Conservation (phyloP, 1,140 invertebrate genomes). For the Cotesia typhae region DNA sequence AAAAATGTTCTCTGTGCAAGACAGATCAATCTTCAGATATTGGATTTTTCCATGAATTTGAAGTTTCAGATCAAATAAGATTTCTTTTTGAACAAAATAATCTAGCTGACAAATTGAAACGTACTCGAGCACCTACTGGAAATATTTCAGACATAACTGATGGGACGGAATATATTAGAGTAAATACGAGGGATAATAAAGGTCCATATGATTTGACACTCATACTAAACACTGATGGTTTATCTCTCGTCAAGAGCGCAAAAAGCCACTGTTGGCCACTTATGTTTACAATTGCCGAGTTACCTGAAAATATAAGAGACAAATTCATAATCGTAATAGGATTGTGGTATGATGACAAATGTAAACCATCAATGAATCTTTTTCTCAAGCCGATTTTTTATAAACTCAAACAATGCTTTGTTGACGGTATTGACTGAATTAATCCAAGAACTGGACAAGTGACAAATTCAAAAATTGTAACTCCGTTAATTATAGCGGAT, state of each 20-base stretch:
- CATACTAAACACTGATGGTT: conserved; percentile 38
- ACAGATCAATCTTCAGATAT: conserved; percentile 9
- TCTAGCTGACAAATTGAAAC: conserved; percentile 36
- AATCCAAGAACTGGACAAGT: neutral
- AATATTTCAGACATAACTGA: conserved; percentile 35
- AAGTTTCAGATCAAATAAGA: conserved; percentile 36
- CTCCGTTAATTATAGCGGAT: conserved; percentile 33
- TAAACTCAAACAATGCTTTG: conserved; percentile 28
- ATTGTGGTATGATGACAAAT: conserved; percentile 36
- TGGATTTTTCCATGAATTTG: conserved; percentile 35
- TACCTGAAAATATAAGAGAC: conserved; percentile 33
- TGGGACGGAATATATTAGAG: conserved; percentile 37
- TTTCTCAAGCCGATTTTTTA: conserved; percentile 34
- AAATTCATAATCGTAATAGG: conserved; percentile 26
- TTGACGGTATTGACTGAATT: conserved; percentile 24
- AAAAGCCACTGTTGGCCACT: conserved; percentile 39
- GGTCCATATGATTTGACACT: conserved; percentile 37
- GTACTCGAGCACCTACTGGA: neutral
- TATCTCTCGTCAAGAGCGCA: conserved; percentile 37
- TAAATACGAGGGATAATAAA: conserved; percentile 33
- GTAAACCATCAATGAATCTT: conserved; percentile 38
- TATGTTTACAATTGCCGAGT: conserved; percentile 39
- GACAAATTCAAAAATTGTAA: conserved; percentile 19
- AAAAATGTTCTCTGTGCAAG: conserved; percentile 23
- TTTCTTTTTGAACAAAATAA: conserved; percentile 37